Evolutionary conservation across 2,113 vertebrate genomes (phyloP).

Genomic region (Sinocyclocheilus maitianheensis): DNA sequence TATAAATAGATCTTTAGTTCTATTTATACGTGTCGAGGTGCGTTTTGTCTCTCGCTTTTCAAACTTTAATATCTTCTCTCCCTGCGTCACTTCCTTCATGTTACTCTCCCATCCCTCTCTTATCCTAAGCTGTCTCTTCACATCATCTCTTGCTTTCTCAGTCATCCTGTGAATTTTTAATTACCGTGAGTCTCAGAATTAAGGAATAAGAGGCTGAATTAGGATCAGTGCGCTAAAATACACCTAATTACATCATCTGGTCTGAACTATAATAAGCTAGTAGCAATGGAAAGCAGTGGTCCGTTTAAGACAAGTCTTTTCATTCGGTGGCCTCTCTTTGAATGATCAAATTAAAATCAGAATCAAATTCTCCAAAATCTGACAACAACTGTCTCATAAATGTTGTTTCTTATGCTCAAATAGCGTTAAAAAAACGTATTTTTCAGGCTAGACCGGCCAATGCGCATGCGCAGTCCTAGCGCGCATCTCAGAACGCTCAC

Average conservation of each 20-base stretch:
- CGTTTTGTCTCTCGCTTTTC: background rate
- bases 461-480: too few species aligned
- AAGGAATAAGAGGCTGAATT: background rate
- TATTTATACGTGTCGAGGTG: background rate
- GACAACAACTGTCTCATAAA: too few species aligned
- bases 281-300: too few species aligned
- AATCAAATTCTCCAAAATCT: too few species aligned
- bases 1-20: constrained; percentile 3
- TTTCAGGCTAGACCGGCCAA: too few species aligned
- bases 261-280: background rate
- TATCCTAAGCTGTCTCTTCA: background rate
- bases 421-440: too few species aligned
- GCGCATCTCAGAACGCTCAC: too few species aligned
- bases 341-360: too few species aligned
- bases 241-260: background rate
- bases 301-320: too few species aligned
- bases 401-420: too few species aligned
- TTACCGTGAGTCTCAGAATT: background rate
- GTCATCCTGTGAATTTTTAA: background rate
- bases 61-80: background rate
- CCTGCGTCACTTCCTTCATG: background rate
- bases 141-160: background rate
- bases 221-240: background rate
- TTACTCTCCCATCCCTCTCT: background rate
- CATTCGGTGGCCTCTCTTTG: too few species aligned